Evolutionary conservation across 2,113 vertebrate species (phyloP).

Genomic region (Cryptotis parvus): DNA sequence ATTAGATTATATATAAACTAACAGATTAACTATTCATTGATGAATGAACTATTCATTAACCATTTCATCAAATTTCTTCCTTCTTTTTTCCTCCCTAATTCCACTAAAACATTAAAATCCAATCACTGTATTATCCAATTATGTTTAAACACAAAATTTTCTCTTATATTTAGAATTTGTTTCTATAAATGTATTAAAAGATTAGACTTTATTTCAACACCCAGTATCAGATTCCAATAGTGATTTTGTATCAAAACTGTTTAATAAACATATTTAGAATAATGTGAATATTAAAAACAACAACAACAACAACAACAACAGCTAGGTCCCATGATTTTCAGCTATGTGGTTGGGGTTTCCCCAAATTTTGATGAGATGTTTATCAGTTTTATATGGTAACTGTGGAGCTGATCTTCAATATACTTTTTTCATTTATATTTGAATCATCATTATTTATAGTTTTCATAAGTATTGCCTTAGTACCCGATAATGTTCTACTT

Average conservation of each 20-base stretch:
- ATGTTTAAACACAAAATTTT: background rate
- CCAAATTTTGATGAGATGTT: conserved; percentile 13
- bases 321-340: background rate
- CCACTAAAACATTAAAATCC: conserved; percentile 16
- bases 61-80: conserved; percentile 2
- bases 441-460: background rate
- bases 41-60: background rate
- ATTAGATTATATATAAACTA: background rate
- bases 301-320: too few relatives aligned
- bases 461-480: conserved; percentile 24
- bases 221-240: background rate
- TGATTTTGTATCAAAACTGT: conserved; percentile 29
- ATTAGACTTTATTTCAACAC: background rate
- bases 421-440: conserved; percentile 58
- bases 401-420: background rate
- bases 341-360: conserved; percentile 29
- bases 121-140: conserved; percentile 8
- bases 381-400: background rate
- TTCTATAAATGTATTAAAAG: conserved; percentile 52
- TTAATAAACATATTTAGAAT: conserved; percentile 22
- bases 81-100: background rate
- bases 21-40: background rate
- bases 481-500: conserved; percentile 19
- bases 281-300: conserved; percentile 47
- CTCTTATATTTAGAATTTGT: conserved; percentile 22